Conservation (phyloP, 2,888 invertebrate genomes). For the Linnaemya vulpina region DNA sequence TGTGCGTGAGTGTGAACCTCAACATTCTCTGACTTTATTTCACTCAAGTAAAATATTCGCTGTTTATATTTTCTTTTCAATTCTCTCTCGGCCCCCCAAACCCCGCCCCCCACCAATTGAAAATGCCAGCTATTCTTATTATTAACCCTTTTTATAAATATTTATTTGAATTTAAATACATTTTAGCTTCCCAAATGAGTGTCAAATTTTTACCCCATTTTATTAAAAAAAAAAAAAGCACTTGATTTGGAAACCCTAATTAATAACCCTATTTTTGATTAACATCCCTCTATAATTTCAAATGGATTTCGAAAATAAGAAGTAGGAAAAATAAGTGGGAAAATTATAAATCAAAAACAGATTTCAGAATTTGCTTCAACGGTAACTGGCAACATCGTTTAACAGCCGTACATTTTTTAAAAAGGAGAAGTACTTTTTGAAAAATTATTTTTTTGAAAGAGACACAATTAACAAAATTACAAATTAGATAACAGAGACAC, state of each 20-base stretch:
- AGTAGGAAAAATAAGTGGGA: no score
- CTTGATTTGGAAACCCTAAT: neutral
- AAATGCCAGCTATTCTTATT: neutral
- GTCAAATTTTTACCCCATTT: neutral
- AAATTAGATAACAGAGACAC: no score
- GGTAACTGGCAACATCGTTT: no score
- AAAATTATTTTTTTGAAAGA: no score
- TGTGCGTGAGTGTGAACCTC: slow-evolving; percentile 83
- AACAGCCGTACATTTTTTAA: no score
- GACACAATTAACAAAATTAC: no score
- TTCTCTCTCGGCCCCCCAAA: neutral
- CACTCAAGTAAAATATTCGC: slow-evolving; percentile 7
- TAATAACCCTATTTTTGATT: neutral
- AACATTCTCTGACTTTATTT: slow-evolving; percentile 27
- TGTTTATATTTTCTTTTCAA: slow-evolving; percentile 18
- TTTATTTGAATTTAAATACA: neutral
- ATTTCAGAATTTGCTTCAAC: no score
- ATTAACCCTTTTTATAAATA: slow-evolving; percentile 1
- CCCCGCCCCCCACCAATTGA: neutral
- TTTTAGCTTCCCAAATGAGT: neutral
- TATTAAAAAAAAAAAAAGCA: neutral
- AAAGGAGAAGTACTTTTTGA: no score
- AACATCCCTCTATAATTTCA: no score
- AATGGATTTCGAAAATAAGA: no score
- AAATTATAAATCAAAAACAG: no score